Percentiles rank a stretch among this genome's conserved stretches.
Evolutionary conservation across 2,113 vertebrate species (phyloP).

Genomic region (Mustela nigripes): DNA sequence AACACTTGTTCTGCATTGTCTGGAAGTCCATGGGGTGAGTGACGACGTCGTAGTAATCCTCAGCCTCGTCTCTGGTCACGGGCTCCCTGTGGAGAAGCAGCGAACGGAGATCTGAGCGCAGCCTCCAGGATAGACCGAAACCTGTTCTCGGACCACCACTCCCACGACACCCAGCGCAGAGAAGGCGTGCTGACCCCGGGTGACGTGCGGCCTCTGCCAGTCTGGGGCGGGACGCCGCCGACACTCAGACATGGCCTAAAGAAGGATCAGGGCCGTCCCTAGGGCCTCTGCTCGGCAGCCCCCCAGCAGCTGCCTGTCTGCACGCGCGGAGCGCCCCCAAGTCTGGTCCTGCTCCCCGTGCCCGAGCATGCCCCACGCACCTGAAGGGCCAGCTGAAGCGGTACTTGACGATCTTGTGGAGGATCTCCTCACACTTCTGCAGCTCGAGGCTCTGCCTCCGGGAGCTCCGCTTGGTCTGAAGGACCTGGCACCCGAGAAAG

Average conservation of each 20-base stretch:
- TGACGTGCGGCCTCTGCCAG: accelerated
- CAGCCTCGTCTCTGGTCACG: conserved; percentile 94
- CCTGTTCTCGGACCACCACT: background rate
- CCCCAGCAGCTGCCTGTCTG: background rate
- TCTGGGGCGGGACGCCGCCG: accelerated
- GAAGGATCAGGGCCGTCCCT: background rate
- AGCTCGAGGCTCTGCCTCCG: conserved; percentile 92
- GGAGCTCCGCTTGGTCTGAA: conserved; percentile 90
- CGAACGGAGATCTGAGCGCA: background rate
- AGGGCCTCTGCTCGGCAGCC: background rate
- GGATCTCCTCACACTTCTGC: conserved; percentile 96
- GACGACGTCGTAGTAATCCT: conserved; percentile 96
- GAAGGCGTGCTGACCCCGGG: background rate
- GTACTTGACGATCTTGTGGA: conserved; percentile 95
- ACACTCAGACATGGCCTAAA: background rate
- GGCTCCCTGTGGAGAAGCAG: conserved; percentile 92
- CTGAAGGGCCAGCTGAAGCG: conserved; percentile 99
- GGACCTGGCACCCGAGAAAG: conserved; percentile 88
- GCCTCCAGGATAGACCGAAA: background rate
- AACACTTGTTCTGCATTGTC: conserved; percentile 96
- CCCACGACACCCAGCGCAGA: accelerated
- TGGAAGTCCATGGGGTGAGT: conserved; percentile 97
- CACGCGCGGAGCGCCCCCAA: too few relatives aligned
- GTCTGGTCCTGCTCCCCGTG: background rate
- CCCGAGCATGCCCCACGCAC: conserved; percentile 83